phyloP scores from a whole-genome alignment of 2,113 vertebrate species.

The Python bivittatus region DNA sequence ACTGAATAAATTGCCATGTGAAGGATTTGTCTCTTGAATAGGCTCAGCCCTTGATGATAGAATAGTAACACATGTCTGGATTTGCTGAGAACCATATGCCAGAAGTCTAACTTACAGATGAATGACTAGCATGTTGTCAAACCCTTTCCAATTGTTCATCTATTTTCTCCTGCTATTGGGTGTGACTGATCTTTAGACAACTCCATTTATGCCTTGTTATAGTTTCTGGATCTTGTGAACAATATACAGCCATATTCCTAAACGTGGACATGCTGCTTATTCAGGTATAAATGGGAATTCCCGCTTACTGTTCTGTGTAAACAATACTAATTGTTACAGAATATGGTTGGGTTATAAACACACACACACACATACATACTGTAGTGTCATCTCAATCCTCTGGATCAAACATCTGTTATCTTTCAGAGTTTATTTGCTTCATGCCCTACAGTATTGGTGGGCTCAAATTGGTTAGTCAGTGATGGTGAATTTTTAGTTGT shows the following conservation, averaged over 20 bases:
- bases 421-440: background rate
- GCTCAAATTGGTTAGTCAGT: background rate
- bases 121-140: no score
- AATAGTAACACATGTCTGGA: background rate
- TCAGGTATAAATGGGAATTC: background rate
- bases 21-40: background rate
- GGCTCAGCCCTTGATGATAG: background rate
- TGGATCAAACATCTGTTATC: background rate
- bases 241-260: background rate
- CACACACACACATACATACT: background rate
- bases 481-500: background rate
- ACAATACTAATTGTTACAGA: background rate
- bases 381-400: background rate
- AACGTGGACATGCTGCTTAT: background rate
- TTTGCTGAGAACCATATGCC: background rate
- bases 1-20: background rate
- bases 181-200: background rate
- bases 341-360: background rate
- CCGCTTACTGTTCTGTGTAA: background rate
- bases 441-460: background rate
- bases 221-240: background rate
- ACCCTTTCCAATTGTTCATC: background rate
- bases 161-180: background rate
- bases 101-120: no score
- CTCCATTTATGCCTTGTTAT: background rate